Evolutionary conservation across 2,888 invertebrate genomes (phyloP), one percentile per base, ranked within the genome.

Genomic region (Sarcophaga rosellei): DNA sequence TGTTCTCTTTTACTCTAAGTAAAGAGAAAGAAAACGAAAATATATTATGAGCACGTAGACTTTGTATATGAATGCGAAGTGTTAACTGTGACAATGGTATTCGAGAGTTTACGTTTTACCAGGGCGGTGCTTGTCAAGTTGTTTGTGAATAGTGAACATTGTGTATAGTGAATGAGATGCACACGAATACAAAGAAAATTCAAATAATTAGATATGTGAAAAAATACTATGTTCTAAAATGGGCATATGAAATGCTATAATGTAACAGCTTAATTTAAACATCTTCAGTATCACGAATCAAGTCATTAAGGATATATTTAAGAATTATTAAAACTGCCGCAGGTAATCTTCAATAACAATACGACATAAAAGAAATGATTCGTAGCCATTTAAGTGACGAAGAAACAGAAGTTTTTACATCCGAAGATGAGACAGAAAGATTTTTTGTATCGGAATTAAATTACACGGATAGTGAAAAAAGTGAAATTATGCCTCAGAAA

Each of bases 291-390:
- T 73, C 59, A 70, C 59, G 74, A 65, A 79, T 57, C 63, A 69
- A 69, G 79, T 79, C 69, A 74, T 78, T 73, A 78, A 79, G 73
- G 68, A 78, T 15, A 62, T 68, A 75, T 84, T 79, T 74, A 45
- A 35, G 35, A 35, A 35, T 35, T 35, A 35, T 69, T 81, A 3
- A 53, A 53, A 70, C 44, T 69, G 1, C 63, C 53, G 69, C 17
- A 25, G 6, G 59, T 80, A 11, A 47, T 17, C 44, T 47, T 11
- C 5, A 21, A n/a, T 65, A 66, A 20, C 35, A 20, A 4, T 23
- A 21, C 15, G 25, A 45, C 47, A 47, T 47, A 53, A 63, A 35
- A 35, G 4, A 70, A 65, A 84, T 84, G 84, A 79, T 6, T 75
- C 59, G 74, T 20, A 35, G 70, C 2, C 17, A 68, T 63, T 74